These are phyloP conservation scores for Phainopepla nitens DNA, from an alignment of 2,113 vertebrate genomes.

Conservation along the genomic window DNA sequence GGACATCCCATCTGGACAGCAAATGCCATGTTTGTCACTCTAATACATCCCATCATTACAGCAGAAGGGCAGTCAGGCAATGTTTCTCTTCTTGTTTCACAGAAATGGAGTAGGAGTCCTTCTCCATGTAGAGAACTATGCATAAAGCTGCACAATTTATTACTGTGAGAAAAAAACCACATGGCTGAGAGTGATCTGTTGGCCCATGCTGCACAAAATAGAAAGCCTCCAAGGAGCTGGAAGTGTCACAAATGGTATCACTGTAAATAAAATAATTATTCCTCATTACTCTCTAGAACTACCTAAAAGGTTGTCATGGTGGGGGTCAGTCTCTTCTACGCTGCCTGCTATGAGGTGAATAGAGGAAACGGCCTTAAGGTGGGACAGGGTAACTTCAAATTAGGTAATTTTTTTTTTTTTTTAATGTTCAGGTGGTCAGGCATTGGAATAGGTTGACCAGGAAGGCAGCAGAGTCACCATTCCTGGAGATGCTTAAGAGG, in stretches of 20 bases:
- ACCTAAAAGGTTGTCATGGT: fast-evolving
- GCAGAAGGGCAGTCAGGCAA: neutral
- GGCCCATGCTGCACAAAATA: neutral
- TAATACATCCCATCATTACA: neutral
- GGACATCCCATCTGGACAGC: neutral
- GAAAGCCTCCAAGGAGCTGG: neutral
- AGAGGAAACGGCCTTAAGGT: neutral
- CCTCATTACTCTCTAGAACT: neutral
- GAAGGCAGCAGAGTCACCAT: neutral
- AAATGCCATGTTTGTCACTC: neutral
- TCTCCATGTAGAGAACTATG: neutral
- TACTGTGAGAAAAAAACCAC: neutral
- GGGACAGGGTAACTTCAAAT: neutral
- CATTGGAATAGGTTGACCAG: neutral
- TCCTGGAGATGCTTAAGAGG: neutral
- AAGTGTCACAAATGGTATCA: neutral
- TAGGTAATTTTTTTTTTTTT: neutral
- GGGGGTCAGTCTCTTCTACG: no score
- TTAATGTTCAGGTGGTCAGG: neutral
- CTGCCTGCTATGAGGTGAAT: no score
- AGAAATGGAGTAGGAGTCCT: neutral
- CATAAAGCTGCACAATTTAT: neutral
- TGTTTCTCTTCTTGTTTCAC: neutral
- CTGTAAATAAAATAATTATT: neutral
- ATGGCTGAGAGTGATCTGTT: neutral